Base-by-base conservation (phyloP, 1,140 invertebrate genomes). In the Bombus consobrinus region DNA sequence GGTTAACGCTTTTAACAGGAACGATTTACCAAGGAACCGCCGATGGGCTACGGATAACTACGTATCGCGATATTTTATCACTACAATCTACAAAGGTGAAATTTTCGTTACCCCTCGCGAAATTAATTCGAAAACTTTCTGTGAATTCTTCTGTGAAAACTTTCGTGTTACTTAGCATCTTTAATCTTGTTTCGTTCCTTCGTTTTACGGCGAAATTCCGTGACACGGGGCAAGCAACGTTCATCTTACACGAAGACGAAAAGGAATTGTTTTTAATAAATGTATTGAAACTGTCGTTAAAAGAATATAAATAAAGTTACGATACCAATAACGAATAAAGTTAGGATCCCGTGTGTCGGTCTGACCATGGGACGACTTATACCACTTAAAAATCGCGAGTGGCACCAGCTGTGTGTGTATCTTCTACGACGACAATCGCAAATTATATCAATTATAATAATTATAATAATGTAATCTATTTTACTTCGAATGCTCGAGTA, bases 121-220 rank as follows among this genome's bases (percentile, higher is more conserved):
- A 53, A 75, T 84, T 78, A 78, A 71, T 43, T 75, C 34, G 15
- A 53, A 78, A 84, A 84, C 66, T 78, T 84, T 41, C 82, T 22
- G 32, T 2, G 47, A 83, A 68, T 78, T n/a, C n/a, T 28, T n/a
- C n/a, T n/a, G n/a, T n/a, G n/a, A n/a, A n/a, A n/a, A n/a, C n/a
- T n/a, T n/a, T 43, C 22, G 37, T 37, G 77, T 78, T 64, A 53
- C 25, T 64, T 81, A 13, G 22, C 15, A n/a, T 22, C 32, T 47
- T 32, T 22, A 13, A 4, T 41, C 12, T 32, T 47, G 47, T 53
- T 53, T 53, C 47, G 47, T 53, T 53, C 47, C 18, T 6, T 53
- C 28, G 25, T 75, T 62, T 28, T 47, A 37, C 32, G n/a, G 41
- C 72, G 25, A 10, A 47, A 32, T 80, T 76, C 10, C 62, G 32